phyloP scores from a whole-genome alignment of 2,888 invertebrate genomes.

The Hanleya hanleyi region DNA sequence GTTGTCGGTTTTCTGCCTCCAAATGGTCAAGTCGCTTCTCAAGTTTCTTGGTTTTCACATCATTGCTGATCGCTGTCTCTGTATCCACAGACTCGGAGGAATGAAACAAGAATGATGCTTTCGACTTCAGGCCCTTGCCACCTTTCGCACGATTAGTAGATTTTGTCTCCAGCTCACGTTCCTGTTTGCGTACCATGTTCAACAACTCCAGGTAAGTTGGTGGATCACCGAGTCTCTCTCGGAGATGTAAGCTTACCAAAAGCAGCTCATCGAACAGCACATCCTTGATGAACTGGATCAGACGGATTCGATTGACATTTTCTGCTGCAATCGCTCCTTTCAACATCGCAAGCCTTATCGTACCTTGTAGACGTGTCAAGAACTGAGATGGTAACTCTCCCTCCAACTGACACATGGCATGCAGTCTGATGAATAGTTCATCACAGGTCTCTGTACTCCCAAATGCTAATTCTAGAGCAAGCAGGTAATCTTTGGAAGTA shows the following conservation, averaged over 20 bases:
- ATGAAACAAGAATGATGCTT: not conserved
- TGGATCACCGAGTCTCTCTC: not conserved
- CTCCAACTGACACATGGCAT: not conserved
- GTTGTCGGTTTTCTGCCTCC: not conserved
- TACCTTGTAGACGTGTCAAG: not conserved
- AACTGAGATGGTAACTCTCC: not conserved
- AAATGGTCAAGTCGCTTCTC: not conserved
- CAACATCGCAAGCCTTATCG: not conserved
- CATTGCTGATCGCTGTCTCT: not conserved
- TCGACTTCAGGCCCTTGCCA: not conserved
- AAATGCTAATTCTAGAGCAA: not conserved
- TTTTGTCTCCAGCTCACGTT: not conserved
- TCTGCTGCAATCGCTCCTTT: not conserved
- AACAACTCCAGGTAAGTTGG: not conserved
- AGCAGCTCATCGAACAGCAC: not conserved
- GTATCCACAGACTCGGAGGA: not conserved
- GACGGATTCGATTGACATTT: not conserved
- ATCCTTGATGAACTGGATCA: conserved; percentile 8
- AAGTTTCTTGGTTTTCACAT: not conserved
- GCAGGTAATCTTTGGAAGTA: not conserved
- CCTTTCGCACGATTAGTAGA: not conserved
- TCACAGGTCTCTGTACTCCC: not conserved
- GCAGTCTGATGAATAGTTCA: not conserved
- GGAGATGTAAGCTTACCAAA: not conserved
- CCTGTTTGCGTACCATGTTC: not conserved